These are phyloP conservation scores for Petrocephalus microphthalmus DNA, from an alignment of 2,113 vertebrate genomes.

Conservation along the genomic window DNA sequence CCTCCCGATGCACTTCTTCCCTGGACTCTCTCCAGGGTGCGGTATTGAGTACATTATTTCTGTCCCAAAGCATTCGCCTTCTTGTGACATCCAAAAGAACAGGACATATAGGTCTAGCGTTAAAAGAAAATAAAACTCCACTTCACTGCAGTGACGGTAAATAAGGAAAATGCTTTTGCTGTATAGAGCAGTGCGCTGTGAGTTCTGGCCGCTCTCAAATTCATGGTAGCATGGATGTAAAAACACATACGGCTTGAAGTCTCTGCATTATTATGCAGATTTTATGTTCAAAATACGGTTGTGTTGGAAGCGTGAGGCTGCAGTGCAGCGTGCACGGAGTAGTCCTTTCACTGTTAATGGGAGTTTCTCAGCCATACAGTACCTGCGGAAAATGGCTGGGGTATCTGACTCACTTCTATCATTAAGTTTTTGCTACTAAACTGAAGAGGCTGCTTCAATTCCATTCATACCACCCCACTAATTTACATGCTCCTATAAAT, in stretches of 20 bases:
- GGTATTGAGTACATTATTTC: neutral
- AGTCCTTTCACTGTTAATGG: neutral
- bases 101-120: neutral
- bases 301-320: neutral
- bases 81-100: neutral
- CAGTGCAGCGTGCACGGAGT: neutral
- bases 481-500: neutral
- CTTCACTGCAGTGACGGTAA: neutral
- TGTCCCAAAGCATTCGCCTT: neutral
- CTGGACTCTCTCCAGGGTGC: neutral
- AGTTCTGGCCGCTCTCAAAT: neutral
- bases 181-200: neutral
- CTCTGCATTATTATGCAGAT: neutral
- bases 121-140: neutral
- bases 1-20: neutral
- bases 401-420: neutral
- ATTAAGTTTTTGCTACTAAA: neutral
- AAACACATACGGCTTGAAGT: neutral
- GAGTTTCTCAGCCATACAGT: neutral
- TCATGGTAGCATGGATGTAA: too few species aligned
- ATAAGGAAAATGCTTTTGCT: neutral
- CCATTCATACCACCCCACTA: neutral
- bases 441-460: conserved; percentile 2
- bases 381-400: neutral
- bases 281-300: conserved; percentile 8